Percentiles rank a stretch among this genome's conserved stretches.
phyloP scores from a whole-genome alignment of 2,888 invertebrate genomes.

The Silvanus unidentatus region DNA sequence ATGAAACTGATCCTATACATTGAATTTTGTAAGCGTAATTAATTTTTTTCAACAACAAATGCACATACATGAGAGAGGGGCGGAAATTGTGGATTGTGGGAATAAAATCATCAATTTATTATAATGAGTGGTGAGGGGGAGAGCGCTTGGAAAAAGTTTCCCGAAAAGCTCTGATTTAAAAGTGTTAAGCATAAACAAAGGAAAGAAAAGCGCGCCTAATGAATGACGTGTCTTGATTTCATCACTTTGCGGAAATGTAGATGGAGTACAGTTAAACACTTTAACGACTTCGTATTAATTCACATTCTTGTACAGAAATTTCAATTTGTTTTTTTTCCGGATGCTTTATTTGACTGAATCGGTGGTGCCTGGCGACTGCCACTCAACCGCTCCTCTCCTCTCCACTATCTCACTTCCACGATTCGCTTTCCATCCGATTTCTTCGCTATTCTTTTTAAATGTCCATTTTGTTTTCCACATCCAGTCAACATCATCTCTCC shows the following conservation, averaged over 20 bases:
- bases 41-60: too few species aligned
- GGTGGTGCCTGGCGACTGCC: slow-evolving; percentile 4
- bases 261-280: slow-evolving; percentile 17
- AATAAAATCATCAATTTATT: too few species aligned
- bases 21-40: too few species aligned
- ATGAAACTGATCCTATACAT: too few species aligned
- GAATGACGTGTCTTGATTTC: slow-evolving; percentile 15
- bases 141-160: too few species aligned
- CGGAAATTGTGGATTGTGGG: too few species aligned
- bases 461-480: slow-evolving; percentile 20
- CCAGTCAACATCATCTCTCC: too few species aligned
- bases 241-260: slow-evolving; percentile 7
- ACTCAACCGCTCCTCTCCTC: too few species aligned
- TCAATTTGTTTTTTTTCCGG: slow-evolving; percentile 30
- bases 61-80: too few species aligned
- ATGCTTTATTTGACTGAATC: slow-evolving; percentile 23
- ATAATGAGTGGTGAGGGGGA: too few species aligned
- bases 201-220: slow-evolving; percentile 18
- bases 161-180: too few species aligned
- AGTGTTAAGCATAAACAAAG: too few species aligned
- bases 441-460: slow-evolving; percentile 24
- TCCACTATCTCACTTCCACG: slow-evolving; percentile 11
- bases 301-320: slow-evolving; percentile 29
- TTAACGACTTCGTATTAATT: slow-evolving; percentile 27
- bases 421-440: slow-evolving; percentile 29